Base-by-base conservation (phyloP, 2,113 vertebrate genomes). In the Trachemys scripta region DNA sequence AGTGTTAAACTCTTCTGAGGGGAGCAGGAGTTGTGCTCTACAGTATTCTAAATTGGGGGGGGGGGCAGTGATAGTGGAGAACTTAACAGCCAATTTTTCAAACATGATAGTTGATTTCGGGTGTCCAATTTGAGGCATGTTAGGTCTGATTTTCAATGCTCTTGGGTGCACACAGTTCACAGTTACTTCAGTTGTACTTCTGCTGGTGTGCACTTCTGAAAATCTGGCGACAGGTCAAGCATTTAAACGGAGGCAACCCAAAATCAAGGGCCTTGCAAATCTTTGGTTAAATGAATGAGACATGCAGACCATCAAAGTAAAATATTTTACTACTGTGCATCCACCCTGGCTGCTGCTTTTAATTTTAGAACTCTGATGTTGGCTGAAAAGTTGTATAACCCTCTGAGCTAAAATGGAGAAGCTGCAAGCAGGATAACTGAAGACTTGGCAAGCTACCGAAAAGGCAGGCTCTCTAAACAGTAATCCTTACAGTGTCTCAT, bases 151-250 rank as follows among this genome's bases (percentile, higher is more conserved):
- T 38, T n/a, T 72, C 17, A 72, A 19, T 72, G n/a, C n/a, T 72
- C 2, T 72, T 13, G 31, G 31, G 19, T 69, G 9, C 9, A 72
- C n/a, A 72, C 35, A 38, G 9, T n/a, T 47, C 20, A n/a, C 54
- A 81, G 4, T 81, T 50, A 81, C 62, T 86, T 88, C 24, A 82
- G 86, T 51, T 4, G 50, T 47, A 49, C 27, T 22, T 56, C 2
- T 78, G 10, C 1, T 92, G 27, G 85, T 82, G 4, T 25, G 16
- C n/a, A 42, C 10, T 69, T 88, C 45, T 13, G 85, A 35, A 31
- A 38, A 45, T 51, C 16, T 76, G 50, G 51, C 17, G 5, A 0
- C 22, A 45, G 0, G 42, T 11, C 14, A 24, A 31, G 3, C 2
- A 1, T 78, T 90, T 22, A 17, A 25, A 76, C 22, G 12, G 10